Conservation (phyloP, 2,797 vertebrate species). For the Sebastolobus alascanus region DNA sequence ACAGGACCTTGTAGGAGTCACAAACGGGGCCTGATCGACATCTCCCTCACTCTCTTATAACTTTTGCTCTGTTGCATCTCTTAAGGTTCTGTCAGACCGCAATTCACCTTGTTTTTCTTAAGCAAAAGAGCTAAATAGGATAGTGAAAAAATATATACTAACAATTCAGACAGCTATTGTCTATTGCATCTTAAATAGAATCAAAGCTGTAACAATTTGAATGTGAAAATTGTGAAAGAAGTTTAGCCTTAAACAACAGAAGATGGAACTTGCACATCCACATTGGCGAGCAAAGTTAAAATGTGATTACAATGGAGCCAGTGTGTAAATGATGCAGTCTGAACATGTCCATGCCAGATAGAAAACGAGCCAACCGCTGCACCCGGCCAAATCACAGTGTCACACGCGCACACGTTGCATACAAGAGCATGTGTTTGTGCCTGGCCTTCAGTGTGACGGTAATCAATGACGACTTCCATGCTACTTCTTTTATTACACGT, state of each 20-base stretch:
- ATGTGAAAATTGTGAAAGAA: not conserved
- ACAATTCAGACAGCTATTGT: too few species aligned
- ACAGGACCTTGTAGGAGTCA: too few species aligned
- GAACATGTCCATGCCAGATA: not conserved
- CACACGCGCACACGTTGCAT: constrained; percentile 9
- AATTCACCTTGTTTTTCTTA: too few species aligned
- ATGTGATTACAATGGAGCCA: constrained; percentile 1
- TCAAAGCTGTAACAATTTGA: not conserved
- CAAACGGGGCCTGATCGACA: too few species aligned
- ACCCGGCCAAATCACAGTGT: not conserved
- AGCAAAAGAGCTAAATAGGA: too few species aligned
- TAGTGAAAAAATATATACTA: too few species aligned
- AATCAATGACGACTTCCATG: constrained; percentile 60
- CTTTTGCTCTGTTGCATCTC: too few species aligned
- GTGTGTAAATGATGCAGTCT: not conserved
- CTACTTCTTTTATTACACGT: constrained; percentile 57
- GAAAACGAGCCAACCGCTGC: not conserved
- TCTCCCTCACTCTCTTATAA: too few species aligned
- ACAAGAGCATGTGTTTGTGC: constrained; percentile 27
- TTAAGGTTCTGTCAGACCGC: too few species aligned
- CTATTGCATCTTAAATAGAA: too few species aligned
- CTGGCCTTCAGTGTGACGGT: constrained; percentile 42
- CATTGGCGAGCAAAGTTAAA: not conserved
- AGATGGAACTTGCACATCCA: not conserved
- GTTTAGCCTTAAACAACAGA: not conserved